Evolutionary conservation across 2,113 vertebrate species (phyloP).

Genomic region (Paradisaea rubra): DNA sequence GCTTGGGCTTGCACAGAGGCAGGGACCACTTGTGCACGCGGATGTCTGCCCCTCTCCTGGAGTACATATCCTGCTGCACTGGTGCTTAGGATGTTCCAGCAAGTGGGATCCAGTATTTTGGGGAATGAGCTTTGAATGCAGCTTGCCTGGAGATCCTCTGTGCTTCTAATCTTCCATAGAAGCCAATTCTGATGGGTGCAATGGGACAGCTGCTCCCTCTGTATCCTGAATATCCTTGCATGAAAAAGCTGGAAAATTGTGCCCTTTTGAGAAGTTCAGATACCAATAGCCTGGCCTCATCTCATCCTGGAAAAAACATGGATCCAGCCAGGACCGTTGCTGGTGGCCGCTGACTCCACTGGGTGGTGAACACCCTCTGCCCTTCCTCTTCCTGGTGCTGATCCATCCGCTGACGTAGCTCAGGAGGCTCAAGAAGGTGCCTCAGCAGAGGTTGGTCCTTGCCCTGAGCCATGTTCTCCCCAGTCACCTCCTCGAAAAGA

Average conservation of each 20-base stretch:
- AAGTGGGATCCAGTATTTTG: not conserved
- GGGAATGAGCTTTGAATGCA: not conserved
- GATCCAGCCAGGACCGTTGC: not conserved
- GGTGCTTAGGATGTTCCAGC: not conserved
- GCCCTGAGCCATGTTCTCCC: not conserved
- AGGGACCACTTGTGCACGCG: not conserved
- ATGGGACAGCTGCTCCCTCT: not conserved
- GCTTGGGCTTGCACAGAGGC: not conserved
- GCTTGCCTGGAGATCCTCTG: not conserved
- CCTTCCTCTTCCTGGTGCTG: not conserved
- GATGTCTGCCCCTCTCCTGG: not conserved
- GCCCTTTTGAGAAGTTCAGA: not conserved
- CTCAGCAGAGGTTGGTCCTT: not conserved
- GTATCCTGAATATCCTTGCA: not conserved
- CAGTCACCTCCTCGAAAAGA: not conserved
- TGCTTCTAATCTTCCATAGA: not conserved
- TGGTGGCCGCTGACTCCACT: rapidly evolving
- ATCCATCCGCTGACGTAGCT: rapidly evolving
- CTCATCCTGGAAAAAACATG: not conserved
- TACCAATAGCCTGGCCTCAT: not conserved
- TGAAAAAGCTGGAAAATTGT: not conserved
- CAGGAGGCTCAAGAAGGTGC: not conserved
- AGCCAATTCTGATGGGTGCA: not conserved
- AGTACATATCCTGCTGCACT: not conserved
- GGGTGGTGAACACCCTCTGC: not conserved